Base-by-base conservation (phyloP, 2,113 vertebrate species). In the Chionodraco myersi region DNA sequence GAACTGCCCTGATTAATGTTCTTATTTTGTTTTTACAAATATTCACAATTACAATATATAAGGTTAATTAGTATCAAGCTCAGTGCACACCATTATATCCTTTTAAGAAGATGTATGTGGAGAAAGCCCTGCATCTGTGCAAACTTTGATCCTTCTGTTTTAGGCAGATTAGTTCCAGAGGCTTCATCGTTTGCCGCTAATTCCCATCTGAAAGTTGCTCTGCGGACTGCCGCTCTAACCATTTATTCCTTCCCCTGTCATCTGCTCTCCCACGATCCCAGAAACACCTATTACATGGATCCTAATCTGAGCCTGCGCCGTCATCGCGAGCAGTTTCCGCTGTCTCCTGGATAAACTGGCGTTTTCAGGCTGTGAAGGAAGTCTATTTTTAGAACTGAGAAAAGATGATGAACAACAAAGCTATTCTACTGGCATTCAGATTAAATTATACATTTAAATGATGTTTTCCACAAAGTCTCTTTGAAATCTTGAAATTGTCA, bases 151-250 rank as follows among this genome's bases (percentile, higher is more conserved):
- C 47, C 41, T 65, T 70, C 48, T 70, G 79, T 77, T 69, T 45
- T 14, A 26, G 73, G 79, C 61, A 91, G 89, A 94, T 92, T 88
- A 93, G 75, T 83, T 88, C 85, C 89, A 85, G 53, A 75, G 85
- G 79, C 87, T 67, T 91, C 90, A 57, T 86, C 77, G 41, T 79
- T 66, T 23, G 59, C 64, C 41, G 49, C 62, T 92, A 94, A 91
- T 94, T 41, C 90, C 86, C 75, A 87, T 63, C 6, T 79, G 86
- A 88, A 80, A 86, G 83, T 88, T 51, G 78, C 83, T 79, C 68
- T 85, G 61, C 78, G 58, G 48, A 44, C 72, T 21, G 53, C 75
- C 9, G 18, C 66, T 79, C 57, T 36, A 77, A 78, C 77, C 76
- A 73, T 63, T 86, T 85, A 82, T 85, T 86, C 82, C 85, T 72